These are phyloP conservation scores for Tanytarsus gracilentus DNA, from an alignment of 2,888 invertebrate genomes.

Conservation along the genomic window DNA sequence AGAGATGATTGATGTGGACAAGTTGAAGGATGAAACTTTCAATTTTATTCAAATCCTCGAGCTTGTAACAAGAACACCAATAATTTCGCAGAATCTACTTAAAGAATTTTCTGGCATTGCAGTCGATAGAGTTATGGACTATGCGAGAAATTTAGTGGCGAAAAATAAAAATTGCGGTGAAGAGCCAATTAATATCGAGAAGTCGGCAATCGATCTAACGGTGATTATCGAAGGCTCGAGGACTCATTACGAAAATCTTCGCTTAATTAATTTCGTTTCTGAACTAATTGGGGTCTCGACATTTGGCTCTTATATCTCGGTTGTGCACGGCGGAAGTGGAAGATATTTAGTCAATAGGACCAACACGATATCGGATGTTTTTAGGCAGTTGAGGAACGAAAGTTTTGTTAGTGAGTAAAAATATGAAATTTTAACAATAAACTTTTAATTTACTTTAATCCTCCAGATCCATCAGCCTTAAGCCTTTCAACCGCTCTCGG, in stretches of 20 bases:
- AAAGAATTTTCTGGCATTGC: slow-evolving; percentile 44
- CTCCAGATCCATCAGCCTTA: slow-evolving; percentile 31
- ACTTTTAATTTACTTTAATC: neutral
- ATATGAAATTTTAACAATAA: no score
- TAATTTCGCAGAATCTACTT: slow-evolving; percentile 41
- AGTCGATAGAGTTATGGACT: slow-evolving; percentile 46
- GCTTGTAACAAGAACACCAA: slow-evolving; percentile 33
- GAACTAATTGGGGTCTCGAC: slow-evolving; percentile 50
- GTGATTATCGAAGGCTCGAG: slow-evolving; percentile 52
- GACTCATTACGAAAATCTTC: slow-evolving; percentile 48
- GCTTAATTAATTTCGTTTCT: slow-evolving; percentile 50
- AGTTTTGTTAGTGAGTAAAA: slow-evolving; percentile 43
- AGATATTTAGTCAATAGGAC: slow-evolving; percentile 52
- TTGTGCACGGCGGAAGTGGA: slow-evolving; percentile 55
- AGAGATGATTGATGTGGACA: slow-evolving; percentile 31
- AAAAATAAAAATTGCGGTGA: slow-evolving; percentile 30
- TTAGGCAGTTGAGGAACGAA: slow-evolving; percentile 41
- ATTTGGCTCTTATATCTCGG: slow-evolving; percentile 51
- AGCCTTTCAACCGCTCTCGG: slow-evolving; percentile 42
- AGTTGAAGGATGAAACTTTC: slow-evolving; percentile 37
- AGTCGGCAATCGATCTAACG: slow-evolving; percentile 48
- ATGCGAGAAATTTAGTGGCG: slow-evolving; percentile 35
- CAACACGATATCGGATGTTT: slow-evolving; percentile 47
- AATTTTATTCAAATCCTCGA: slow-evolving; percentile 37
- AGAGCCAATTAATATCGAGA: slow-evolving; percentile 30